phyloP scores from a whole-genome alignment of 2,797 vertebrate species.

The Hemibagrus guttatus region DNA sequence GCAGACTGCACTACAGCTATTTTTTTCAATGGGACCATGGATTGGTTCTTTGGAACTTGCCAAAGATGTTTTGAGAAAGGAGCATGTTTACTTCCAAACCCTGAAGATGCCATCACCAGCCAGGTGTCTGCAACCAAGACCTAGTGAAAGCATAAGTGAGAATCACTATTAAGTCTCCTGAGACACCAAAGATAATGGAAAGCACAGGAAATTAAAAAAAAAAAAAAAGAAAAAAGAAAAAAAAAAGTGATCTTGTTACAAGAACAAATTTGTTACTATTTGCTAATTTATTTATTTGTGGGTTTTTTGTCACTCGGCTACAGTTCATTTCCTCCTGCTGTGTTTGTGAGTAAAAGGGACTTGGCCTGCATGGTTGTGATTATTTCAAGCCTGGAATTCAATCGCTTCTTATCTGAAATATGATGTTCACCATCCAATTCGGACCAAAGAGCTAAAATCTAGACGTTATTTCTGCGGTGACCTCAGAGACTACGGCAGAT shows the following conservation, averaged over 20 bases:
- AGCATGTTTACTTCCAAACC: background rate
- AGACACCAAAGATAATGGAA: background rate
- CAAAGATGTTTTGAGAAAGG: background rate
- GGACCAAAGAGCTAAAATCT: conserved; percentile 37
- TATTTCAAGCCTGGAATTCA: conserved; percentile 37
- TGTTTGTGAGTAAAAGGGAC: background rate
- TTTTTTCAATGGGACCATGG: background rate
- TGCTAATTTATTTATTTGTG: background rate
- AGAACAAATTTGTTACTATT: background rate
- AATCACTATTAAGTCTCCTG: background rate
- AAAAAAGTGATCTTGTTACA: background rate
- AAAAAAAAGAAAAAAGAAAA: too few species aligned
- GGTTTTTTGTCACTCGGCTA: background rate
- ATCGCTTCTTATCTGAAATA: conserved; percentile 51
- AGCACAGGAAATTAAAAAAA: background rate
- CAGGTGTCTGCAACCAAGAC: background rate
- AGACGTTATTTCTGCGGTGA: conserved; percentile 35
- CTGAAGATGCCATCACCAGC: background rate
- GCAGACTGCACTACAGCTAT: background rate
- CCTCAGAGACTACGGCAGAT: conserved; percentile 10
- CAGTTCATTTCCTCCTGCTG: background rate
- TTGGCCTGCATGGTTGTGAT: conserved; percentile 25
- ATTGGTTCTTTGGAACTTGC: background rate
- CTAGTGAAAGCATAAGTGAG: background rate
- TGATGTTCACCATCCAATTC: conserved; percentile 32